Evolutionary conservation across 1,140 invertebrate species (phyloP), one percentile per base, ranked within the genome.

Genomic region (Tachypleus tridentatus): DNA sequence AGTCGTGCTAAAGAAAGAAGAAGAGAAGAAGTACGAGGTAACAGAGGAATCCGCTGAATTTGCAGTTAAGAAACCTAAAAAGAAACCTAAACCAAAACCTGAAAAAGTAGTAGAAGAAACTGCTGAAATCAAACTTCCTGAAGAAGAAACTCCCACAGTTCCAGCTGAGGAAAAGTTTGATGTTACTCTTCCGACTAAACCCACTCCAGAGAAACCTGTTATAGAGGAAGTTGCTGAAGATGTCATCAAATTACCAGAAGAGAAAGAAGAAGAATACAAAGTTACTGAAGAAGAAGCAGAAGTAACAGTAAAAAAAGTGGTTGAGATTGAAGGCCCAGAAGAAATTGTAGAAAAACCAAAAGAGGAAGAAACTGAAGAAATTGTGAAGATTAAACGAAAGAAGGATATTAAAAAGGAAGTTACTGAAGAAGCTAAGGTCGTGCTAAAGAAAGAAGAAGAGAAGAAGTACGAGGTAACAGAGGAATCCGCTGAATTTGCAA

Each of bases 401-500:
- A 53, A 64, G 61, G 29, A 29, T 29, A 29, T 54, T 62, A 6
- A 51, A 65, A 61, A 47, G 4, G 52, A 63, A 61, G 29, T 29
- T 11, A 59, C 29, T 59, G 57, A 60, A 6, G 66, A 60, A 6
- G 71, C 72, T 9, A 65, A 72, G 5, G 68, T 72, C 51, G 69
- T 71, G n/a, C 73, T 70, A 65, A 47, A 70, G 62, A 61, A 70
- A 57, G 10, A 68, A 75, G 64, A 76, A 76, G 4, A 76, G 73
- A 29, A 75, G 69, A 67, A 69, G 52, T 66, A 66, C 51, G 51
- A 65, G 47, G 67, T 72, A 5, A 61, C 48, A 64, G 62, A 70
- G 73, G 77, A 78, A 67, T 79, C 80, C 71, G 76, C 74, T 60
- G 75, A 75, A 4, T 77, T 79, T 67, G 78, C 81, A 58, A 60